Conservation (phyloP, 2,888 invertebrate genomes). For the Leptopilina syphax region DNA sequence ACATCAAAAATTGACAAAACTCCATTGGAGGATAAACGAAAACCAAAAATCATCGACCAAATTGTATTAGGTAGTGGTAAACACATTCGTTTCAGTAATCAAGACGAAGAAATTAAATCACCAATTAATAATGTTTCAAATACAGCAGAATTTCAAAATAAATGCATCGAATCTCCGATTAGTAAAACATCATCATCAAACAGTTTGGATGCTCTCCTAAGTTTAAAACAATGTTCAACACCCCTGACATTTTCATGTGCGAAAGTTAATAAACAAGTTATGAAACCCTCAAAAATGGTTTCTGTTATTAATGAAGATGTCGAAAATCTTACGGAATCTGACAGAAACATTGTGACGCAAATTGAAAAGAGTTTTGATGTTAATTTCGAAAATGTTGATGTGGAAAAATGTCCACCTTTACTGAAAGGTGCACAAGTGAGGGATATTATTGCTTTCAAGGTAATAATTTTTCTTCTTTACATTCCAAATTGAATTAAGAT, state of each 20-base stretch:
- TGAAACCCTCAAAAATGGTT: background rate
- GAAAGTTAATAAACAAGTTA: slow-evolving; percentile 43
- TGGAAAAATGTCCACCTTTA: slow-evolving; percentile 45
- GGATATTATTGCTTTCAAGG: slow-evolving; percentile 64
- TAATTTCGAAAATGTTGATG: slow-evolving; percentile 25
- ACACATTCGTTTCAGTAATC: slow-evolving; percentile 66
- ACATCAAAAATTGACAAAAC: background rate
- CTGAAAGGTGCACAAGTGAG: slow-evolving; percentile 46
- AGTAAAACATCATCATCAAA: slow-evolving; percentile 44
- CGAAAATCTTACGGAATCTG: slow-evolving; percentile 2
- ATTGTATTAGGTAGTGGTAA: slow-evolving; percentile 60
- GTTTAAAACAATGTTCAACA: slow-evolving; percentile 62
- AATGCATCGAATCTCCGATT: background rate
- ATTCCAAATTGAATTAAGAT: no score
- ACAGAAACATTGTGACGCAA: slow-evolving; percentile 15
- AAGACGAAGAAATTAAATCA: slow-evolving; percentile 51
- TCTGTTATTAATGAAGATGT: background rate
- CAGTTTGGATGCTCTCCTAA: slow-evolving; percentile 60
- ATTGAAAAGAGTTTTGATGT: slow-evolving; percentile 35
- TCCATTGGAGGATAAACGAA: slow-evolving; percentile 50
- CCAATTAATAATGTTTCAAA: background rate
- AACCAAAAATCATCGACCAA: slow-evolving; percentile 64
- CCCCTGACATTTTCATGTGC: slow-evolving; percentile 62
- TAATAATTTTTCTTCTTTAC: slow-evolving; percentile 27
- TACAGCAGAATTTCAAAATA: background rate